Conservation (phyloP, 2,113 vertebrate genomes). For the Silurus glanis region DNA sequence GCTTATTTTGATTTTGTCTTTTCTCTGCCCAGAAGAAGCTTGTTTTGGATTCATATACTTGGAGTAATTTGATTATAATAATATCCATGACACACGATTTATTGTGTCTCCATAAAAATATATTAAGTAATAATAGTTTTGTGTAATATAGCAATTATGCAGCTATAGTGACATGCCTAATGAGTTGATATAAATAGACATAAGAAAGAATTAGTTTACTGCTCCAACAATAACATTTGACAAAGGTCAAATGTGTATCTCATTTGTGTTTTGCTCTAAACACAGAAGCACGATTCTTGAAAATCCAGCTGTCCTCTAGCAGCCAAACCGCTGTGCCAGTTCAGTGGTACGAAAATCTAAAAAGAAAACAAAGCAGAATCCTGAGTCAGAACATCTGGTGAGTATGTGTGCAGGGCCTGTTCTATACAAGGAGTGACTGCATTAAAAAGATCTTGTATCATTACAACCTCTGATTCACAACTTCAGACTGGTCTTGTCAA, state of each 20-base stretch:
- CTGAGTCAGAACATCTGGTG: conserved; percentile 54
- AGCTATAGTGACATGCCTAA: background rate
- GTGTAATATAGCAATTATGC: background rate
- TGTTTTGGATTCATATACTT: conserved; percentile 28
- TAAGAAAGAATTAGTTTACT: conserved; percentile 30
- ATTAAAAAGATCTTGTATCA: conserved; percentile 32
- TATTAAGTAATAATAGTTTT: background rate
- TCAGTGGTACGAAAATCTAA: conserved; percentile 46
- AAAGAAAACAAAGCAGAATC: conserved; percentile 48
- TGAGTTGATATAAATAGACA: background rate
- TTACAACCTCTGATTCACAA: conserved; percentile 49
- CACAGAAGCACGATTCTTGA: conserved; percentile 1
- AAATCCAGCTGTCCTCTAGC: conserved; percentile 12
- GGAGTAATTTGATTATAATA: conserved; percentile 27
- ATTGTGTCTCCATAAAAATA: background rate
- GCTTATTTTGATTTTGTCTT: conserved; percentile 24
- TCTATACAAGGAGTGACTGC: conserved; percentile 13
- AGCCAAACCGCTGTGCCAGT: conserved; percentile 39
- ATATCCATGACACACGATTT: conserved; percentile 15
- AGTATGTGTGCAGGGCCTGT: background rate
- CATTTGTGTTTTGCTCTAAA: conserved; percentile 36
- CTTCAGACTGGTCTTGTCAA: conserved; percentile 32
- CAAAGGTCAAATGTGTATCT: conserved; percentile 29
- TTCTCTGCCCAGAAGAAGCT: conserved; percentile 5
- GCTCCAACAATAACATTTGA: conserved; percentile 12